These are phyloP conservation scores for Poecilia velifera DNA, from an alignment of 2,797 vertebrate genomes.

Conservation along the genomic window DNA sequence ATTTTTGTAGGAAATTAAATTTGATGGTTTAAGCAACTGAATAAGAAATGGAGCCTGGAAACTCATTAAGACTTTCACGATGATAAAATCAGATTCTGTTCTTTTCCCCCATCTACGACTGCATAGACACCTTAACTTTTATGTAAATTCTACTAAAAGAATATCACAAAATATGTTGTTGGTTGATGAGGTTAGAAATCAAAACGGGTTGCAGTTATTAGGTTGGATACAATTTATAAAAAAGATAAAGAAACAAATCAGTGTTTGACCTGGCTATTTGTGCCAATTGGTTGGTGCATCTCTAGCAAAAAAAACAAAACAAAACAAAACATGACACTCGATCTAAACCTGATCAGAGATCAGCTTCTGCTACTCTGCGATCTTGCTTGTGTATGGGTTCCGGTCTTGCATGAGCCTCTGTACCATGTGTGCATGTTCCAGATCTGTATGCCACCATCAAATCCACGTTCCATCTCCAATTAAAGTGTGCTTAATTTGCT, in stretches of 20 bases:
- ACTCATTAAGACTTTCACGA: not conserved
- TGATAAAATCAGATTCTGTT: not conserved
- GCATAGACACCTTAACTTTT: not conserved
- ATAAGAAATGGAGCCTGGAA: not conserved
- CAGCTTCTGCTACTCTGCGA: slow-evolving; percentile 61
- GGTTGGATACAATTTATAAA: not conserved
- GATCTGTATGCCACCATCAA: slow-evolving; percentile 68
- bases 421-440: slow-evolving; percentile 56
- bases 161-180: not conserved
- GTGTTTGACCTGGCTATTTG: not conserved
- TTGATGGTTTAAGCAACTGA: not conserved
- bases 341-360: slow-evolving; percentile 66
- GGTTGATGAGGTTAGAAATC: not conserved
- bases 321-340: slow-evolving; percentile 35
- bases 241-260: not conserved
- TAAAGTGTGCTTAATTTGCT: slow-evolving; percentile 72
- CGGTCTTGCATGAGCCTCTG: slow-evolving; percentile 63
- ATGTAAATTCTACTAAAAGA: not conserved
- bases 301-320: not conserved
- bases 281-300: not conserved
- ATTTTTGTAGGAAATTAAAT: not conserved
- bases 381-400: slow-evolving; percentile 65
- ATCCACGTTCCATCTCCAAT: slow-evolving; percentile 72
- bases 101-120: not conserved
- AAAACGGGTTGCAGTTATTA: not conserved